Evolutionary conservation across 2,888 invertebrate genomes (phyloP).

Genomic region (Drosophila formosana): DNA sequence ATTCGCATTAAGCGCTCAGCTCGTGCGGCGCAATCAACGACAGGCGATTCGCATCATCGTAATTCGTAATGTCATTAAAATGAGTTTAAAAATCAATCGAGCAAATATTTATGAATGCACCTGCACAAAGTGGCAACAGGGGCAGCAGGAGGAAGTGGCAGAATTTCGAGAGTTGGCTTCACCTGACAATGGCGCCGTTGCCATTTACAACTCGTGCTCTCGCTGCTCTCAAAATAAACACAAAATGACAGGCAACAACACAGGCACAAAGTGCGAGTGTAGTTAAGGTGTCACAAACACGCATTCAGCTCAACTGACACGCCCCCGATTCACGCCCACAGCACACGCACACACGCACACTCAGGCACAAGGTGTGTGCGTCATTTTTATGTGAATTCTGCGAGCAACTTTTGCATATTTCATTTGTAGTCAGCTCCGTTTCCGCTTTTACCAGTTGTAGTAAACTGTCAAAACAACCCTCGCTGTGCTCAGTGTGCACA

Average conservation of each 20-base stretch:
- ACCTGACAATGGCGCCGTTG: constrained; percentile 57
- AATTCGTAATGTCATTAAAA: constrained; percentile 42
- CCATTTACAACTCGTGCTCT: constrained; percentile 54
- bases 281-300: constrained; percentile 76
- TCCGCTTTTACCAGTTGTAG: neutral
- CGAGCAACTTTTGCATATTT: neutral
- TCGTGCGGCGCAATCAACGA: no score
- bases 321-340: constrained; percentile 14
- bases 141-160: neutral
- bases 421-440: neutral
- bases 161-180: neutral
- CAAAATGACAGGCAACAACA: constrained; percentile 58
- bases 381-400: constrained; percentile 49
- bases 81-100: constrained; percentile 60
- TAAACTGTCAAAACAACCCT: neutral
- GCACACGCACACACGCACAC: neutral
- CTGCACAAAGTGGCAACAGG: constrained; percentile 31
- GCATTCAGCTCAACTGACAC: constrained; percentile 27
- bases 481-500: neutral
- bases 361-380: constrained; percentile 9
- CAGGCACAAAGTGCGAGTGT: constrained; percentile 54
- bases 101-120: constrained; percentile 61
- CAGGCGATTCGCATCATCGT: constrained; percentile 19
- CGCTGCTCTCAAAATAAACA: constrained; percentile 48
- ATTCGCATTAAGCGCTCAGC: neutral